Evolutionary conservation across 2,888 invertebrate genomes (phyloP), one percentile per base, ranked within the genome.

Genomic region (Phengaris arion): DNA sequence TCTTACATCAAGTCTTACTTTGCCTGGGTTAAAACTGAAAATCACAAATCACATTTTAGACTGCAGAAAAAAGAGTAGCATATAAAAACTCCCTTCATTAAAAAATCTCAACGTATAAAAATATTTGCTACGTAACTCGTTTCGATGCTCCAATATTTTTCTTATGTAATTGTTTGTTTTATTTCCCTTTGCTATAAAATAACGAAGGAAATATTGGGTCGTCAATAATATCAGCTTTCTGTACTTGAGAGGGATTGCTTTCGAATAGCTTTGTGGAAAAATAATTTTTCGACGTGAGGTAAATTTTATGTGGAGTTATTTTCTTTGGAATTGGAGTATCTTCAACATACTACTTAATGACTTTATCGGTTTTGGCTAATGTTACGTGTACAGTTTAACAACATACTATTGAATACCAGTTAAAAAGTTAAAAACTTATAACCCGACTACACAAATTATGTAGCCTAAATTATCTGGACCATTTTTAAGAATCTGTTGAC

Each of bases 221-320:
- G 52, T 68, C 74, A 45, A 74, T 74, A 74, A 74, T 74, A 74
- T 74, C 68, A 68, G 68, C 68, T 74, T 74, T 68, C 68, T 35
- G 35, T 46, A 46, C 52, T 74, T 45, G 74, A 51, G 74, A 59
- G 64, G 68, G 52, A 74, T 74, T 54, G 54, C 52, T 74, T 74
- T 74, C 68, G 15, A 70, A 46, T 69, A 15, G 70, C 64, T 64
- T 64, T 64, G 64, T 64, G 64, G 57, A 13, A 72, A 74, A 73
- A 73, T 77, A 55, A 75, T 75, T 74, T 46, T 46, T 70, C 59
- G 45, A 68, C 68, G 72, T 55, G 13, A 74, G 74, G 55, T 46
- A 52, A 74, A 55, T 68, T 76, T 73, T 52, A 64, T 15, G 51
- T 64, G 22, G 13, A 51, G 70, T 22, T 75, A 75, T 70, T 64